Conservation (phyloP, 2,797 vertebrate species). For the Sebastes ruberrimus region DNA sequence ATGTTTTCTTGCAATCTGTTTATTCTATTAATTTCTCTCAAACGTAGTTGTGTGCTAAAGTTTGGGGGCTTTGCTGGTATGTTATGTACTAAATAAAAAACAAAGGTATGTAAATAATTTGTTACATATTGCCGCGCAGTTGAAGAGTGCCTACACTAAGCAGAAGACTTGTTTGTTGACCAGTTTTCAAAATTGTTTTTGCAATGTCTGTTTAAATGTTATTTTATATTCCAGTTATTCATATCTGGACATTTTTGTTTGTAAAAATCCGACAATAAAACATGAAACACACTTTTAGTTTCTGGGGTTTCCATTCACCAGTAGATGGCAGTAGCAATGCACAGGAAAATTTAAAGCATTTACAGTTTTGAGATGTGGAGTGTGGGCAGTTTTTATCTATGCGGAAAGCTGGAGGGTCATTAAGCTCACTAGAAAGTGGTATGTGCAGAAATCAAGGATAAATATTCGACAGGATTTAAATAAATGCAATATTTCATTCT, state of each 20-base stretch:
- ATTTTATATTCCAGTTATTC: conserved; percentile 47
- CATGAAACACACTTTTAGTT: not conserved
- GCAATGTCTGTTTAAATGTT: conserved; percentile 33
- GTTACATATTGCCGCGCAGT: not conserved
- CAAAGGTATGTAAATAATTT: not conserved
- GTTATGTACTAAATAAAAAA: conserved; percentile 1
- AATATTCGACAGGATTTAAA: not conserved
- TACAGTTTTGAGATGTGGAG: not conserved
- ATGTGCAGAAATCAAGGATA: not conserved
- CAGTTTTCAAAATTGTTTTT: not conserved
- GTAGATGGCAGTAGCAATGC: conserved; percentile 76
- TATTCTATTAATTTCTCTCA: conserved; percentile 34
- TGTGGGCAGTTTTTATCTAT: not conserved
- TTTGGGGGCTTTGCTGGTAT: not conserved
- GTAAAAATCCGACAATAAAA: conserved; percentile 59
- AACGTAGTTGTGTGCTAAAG: not conserved
- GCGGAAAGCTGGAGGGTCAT: not conserved
- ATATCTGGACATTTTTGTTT: conserved; percentile 31
- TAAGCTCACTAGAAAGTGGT: not conserved
- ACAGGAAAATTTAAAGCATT: conserved; percentile 13
- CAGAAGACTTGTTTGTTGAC: not conserved
- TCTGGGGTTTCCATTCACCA: conserved; percentile 35
- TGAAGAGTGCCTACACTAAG: not conserved
- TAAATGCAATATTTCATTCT: not conserved
- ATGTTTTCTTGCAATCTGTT: conserved; percentile 7